Conservation (phyloP, 2,797 vertebrate species). For the Iguana delicatissima region DNA sequence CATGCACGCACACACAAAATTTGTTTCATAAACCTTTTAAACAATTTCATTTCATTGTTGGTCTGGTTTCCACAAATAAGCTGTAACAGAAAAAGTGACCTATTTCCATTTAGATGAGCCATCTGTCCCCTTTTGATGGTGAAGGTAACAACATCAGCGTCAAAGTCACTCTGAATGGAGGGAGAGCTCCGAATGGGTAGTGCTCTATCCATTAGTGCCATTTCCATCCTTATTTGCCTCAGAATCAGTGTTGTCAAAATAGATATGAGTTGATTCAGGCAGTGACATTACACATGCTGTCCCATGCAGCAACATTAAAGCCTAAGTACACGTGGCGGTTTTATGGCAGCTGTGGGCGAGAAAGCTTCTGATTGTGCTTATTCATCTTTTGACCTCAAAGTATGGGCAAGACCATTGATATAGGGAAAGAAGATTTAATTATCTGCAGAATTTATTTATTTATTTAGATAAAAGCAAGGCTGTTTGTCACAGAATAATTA, state of each 20-base stretch:
- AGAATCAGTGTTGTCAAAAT: conserved; percentile 15
- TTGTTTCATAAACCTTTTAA: not conserved
- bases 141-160: not conserved
- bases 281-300: conserved; percentile 10
- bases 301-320: conserved; percentile 22
- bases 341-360: conserved; percentile 21
- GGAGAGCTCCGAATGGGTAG: conserved; percentile 7
- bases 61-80: conserved; percentile 7
- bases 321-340: not conserved
- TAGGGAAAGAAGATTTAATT: conserved; percentile 29
- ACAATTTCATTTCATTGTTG: conserved; percentile 16
- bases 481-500: conserved; percentile 30
- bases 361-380: not conserved
- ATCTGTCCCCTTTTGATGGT: not conserved
- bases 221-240: conserved; percentile 20
- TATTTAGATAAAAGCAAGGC: conserved; percentile 51
- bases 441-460: conserved; percentile 20
- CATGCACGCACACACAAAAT: conserved; percentile 20
- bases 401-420: conserved; percentile 21
- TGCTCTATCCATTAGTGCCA: not conserved
- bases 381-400: conserved; percentile 41
- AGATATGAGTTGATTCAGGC: conserved; percentile 23
- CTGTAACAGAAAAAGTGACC: conserved; percentile 27
- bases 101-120: conserved; percentile 31
- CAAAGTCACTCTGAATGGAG: conserved; percentile 17